Evolutionary conservation across 2,797 vertebrate genomes (phyloP), one percentile per base, ranked within the genome.

Genomic region (Sebastes trivittatus): DNA sequence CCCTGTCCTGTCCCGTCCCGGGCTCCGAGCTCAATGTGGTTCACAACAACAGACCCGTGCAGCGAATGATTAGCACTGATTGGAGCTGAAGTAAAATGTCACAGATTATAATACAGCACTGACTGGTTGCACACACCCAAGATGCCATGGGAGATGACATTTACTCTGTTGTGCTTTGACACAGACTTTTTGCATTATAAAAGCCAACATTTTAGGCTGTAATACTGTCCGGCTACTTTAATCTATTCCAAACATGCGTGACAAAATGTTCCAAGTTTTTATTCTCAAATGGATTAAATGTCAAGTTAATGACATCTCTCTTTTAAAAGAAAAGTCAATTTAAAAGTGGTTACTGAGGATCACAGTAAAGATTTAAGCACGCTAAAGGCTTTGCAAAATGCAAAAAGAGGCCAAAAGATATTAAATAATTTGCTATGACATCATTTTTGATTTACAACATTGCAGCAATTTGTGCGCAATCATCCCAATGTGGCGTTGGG

Each of bases 381-480:
- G 4, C 34, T 54, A 13, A 36, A 75, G 4, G 22, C 55, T 11
- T 58, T 23, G 55, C 25, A 75, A 87, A 75, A 72, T 70, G 62
- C 56, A 84, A 69, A 58, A 36, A 23, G 75, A 81, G 56, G 46
- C 61, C 27, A 81, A 6, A n/a, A 30, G n/a, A 58, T 73, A 70
- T 79, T 64, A 36, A 82, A 80, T 65, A 36, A 80, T 72, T 46
- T 77, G 29, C 49, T 64, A 63, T 80, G 76, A 87, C 72, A 78
- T 87, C 46, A 87, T 66, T 72, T 83, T 49, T 70, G 73, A 83
- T 84, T 86, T 85, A 60, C 29, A 75, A 70, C 46, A 32, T 65
- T 78, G 77, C 84, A 86, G 75, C 42, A 81, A 82, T 75, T 82
- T 85, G 72, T 69, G 80, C 77, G 74, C 68, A 77, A 88, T 89